Base-by-base conservation (phyloP, 1,140 invertebrate genomes). In the Phymastichus coffea region DNA sequence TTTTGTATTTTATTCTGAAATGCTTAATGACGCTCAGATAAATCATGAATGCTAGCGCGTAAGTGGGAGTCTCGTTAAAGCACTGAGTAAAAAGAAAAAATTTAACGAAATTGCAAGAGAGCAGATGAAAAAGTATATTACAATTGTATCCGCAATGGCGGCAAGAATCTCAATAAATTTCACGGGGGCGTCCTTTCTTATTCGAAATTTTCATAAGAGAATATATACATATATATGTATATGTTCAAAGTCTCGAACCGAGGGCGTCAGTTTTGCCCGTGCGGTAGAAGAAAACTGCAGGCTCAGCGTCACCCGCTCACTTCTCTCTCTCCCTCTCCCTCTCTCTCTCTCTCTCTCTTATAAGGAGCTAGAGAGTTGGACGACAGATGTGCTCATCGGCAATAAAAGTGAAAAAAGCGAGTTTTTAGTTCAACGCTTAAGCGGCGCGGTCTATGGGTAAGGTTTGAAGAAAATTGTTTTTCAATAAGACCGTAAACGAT, bases 161-260 rank as follows among this genome's bases (percentile, higher is more conserved):
- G 35, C 35, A 12, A 12, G 41, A 25, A 37, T 41, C 19, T 52
- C 64, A 64, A 74, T 75, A 74, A 75, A 75, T 73, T 70, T 66
- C 41, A 25, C 47, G 57, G 51, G 19, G 15, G 20, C 19, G 12
- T 30, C 56, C 15, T 20, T 53, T 47, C 22, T 19, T 55, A 43
- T 37, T 68, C 64, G 64, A 70, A n/a, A 73, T 75, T 75, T 74
- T 74, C 68, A 76, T 75, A 73, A 75, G 67, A 55, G 49, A 70
- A 71, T 75, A 74, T 72, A 76, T 68, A 57, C 44, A 8, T 53
- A 28, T 25, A 38, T 23, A 61, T 19, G 28, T 26, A 68, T 41
- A 33, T 41, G 63, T 48, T 46, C 35, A 26, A 35, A 25, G n/a
- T n/a, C n/a, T n/a, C n/a, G n/a, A n/a, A n/a, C n/a, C n/a, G n/a